Conservation (phyloP, 2,888 invertebrate genomes). For the Eutolmus rufibarbis region DNA sequence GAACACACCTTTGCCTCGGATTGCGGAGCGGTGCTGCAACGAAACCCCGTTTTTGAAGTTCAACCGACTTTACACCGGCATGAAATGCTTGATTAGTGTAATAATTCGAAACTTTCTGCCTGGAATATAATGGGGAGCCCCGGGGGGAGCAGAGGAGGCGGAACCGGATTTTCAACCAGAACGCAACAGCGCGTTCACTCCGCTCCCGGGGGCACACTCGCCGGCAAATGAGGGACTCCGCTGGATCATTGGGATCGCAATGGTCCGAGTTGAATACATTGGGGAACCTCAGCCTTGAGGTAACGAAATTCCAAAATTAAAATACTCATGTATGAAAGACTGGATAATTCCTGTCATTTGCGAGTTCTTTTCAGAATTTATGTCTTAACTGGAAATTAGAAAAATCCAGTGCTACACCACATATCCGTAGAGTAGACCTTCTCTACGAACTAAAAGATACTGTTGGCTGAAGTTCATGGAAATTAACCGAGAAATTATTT, state of each 20-base stretch:
- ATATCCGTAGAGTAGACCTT: not conserved
- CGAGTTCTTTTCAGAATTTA: not conserved
- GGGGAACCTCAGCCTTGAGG: not conserved
- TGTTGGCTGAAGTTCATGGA: not conserved
- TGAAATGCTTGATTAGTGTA: slow-evolving; percentile 31
- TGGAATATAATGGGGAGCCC: not conserved
- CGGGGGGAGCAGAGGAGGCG: not conserved
- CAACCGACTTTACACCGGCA: slow-evolving; percentile 31
- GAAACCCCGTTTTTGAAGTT: slow-evolving; percentile 24
- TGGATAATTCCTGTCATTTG: not conserved
- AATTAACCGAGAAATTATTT: not conserved
- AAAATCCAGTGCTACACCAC: not conserved
- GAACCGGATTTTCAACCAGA: slow-evolving; percentile 12
- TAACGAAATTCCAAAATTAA: not conserved
- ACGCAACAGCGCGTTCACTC: not conserved
- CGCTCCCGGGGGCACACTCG: not conserved
- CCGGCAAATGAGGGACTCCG: not conserved
- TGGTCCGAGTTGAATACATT: not conserved
- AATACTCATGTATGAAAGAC: not conserved
- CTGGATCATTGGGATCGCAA: not conserved
- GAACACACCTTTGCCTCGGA: not conserved
- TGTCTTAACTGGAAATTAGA: not conserved
- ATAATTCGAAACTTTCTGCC: slow-evolving; percentile 25
- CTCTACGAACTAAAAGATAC: not conserved
- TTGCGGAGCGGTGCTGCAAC: not conserved